Evolutionary conservation across 2,113 vertebrate species (phyloP), one percentile per base, ranked within the genome.

Genomic region (Erinaceus europaeus): DNA sequence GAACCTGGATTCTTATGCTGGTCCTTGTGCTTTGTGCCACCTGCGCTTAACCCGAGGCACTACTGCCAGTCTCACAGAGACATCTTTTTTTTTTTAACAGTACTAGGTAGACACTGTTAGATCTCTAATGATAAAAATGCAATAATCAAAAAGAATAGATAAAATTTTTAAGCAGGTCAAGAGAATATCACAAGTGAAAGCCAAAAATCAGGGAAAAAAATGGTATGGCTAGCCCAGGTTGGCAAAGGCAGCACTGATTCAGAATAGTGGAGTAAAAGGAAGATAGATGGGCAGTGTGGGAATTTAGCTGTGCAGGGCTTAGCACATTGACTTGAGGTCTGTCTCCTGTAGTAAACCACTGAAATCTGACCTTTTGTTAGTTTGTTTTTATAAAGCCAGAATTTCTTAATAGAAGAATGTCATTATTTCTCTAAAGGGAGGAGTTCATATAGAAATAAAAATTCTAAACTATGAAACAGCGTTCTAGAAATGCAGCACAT

Each of bases 341-440:
- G 44, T 38, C 32, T 59, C 42, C 46, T 59, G 67, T n/a, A 67
- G 9, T 87, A 1, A 83, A 36, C 27, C 67, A 80, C n/a, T 9
- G 4, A 88, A 84, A 91, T 68, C 10, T 75, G 80, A 44, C 40
- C 8, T 62, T 14, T 84, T n/a, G n/a, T n/a, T n/a, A n/a, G n/a
- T n/a, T n/a, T n/a, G n/a, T n/a, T 78, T 78, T 46, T 74, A 74
- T 25, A 78, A 94, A 90, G 11, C 17, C 52, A 91, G 46, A 20
- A 81, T 77, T 86, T 81, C 88, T 59, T 87, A 84, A 80, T 61
- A 69, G 13, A 83, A 78, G 64, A 86, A 69, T 62, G 55, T 29
- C 34, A 57, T 48, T 27, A n/a, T n/a, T 86, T 90, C 86, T 74
- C 84, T 61, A 81, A 71, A 25, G 12, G 23, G 32, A 69, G 6